Base-by-base conservation (phyloP, 2,113 vertebrate genomes). In the Stercorarius parasiticus region DNA sequence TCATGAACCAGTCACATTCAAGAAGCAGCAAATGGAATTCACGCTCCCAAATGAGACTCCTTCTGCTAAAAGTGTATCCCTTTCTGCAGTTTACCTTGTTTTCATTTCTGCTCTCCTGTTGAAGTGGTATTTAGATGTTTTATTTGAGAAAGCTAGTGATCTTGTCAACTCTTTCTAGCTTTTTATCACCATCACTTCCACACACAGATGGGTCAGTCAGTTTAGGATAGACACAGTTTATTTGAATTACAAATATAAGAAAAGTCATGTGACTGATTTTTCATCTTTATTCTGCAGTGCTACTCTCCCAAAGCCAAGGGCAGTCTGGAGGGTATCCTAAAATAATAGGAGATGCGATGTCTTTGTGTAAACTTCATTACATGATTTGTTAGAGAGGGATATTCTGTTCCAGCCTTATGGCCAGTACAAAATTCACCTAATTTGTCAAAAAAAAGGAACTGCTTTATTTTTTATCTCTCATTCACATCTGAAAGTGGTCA, bases 371-470 rank as follows among this genome's bases (percentile, higher is more conserved):
- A 5, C 56, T 64, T 82, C 42, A 59, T 59, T 72, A 55, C 5
- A 53, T 76, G 38, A 52, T 70, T 69, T 78, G 12, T 67, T 88
- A 72, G 36, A 58, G 22, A 82, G 38, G 21, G 6, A 9, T 52
- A 25, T 79, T 59, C n/a, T 76, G 8, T 85, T 82, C 9, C 34
- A 55, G 18, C 19, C 50, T 73, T 53, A 40, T 25, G 42, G 4
- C 5, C 18, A 27, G 12, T 53, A 74, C 13, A 64, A 78, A 81
- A 40, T 70, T 50, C 15, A 36, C 21, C 14, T 74, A 36, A 49
- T 73, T 70, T 70, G 13, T 47, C 6, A 40, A 40, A 42, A 40
- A 52, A 55, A 59, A 38, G 2, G 6, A 61, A 34, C 0, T 0
- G 0, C 38, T 36, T 82, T 6, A 4, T 36, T 67, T 73, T 42